phyloP scores from a whole-genome alignment of 2,797 vertebrate genomes.

The Botia almorhae region DNA sequence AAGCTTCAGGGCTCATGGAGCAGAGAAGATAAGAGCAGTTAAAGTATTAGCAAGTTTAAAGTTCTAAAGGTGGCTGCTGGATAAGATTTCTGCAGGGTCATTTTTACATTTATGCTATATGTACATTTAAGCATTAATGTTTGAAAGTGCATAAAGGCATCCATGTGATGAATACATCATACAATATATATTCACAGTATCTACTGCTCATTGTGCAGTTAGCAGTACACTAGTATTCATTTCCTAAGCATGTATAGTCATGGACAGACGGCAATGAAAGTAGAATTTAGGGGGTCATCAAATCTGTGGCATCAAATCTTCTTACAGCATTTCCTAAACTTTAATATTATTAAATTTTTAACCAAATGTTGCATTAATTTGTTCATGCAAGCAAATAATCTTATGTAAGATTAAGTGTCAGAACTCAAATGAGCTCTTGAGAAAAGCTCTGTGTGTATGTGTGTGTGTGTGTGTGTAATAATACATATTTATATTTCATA shows the following conservation, averaged over 20 bases:
- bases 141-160: too few species aligned
- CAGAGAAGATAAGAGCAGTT: conserved; percentile 10
- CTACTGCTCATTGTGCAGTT: too few species aligned
- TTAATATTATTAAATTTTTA: background rate
- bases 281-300: too few species aligned
- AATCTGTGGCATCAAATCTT: background rate
- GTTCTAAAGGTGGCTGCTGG: background rate
- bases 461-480: background rate
- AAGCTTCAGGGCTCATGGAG: background rate
- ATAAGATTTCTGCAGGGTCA: background rate
- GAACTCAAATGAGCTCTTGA: too few species aligned
- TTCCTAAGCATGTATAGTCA: too few species aligned
- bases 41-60: background rate
- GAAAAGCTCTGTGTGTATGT: too few species aligned
- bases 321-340: background rate
- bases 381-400: background rate
- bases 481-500: background rate
- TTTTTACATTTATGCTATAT: background rate
- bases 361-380: background rate
- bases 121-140: too few species aligned
- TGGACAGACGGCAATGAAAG: too few species aligned
- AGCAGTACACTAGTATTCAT: too few species aligned
- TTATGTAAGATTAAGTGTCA: background rate
- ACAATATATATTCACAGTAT: too few species aligned
- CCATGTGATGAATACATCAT: too few species aligned